Conservation (phyloP, 2,113 vertebrate species). For the Paracanthobrama guichenoti region DNA sequence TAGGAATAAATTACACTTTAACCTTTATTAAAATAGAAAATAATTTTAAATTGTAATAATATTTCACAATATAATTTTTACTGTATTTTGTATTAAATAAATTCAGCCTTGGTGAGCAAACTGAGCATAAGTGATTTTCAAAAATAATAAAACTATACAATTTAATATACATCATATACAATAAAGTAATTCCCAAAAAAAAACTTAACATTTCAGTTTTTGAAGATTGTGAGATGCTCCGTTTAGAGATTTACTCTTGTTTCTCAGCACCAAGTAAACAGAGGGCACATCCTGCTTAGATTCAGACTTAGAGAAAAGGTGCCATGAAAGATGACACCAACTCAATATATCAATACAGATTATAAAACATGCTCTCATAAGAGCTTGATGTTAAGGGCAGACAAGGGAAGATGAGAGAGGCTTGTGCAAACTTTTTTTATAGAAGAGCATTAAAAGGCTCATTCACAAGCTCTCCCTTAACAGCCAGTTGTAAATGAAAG, state of each 20-base stretch:
- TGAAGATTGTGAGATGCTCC: too few relatives aligned
- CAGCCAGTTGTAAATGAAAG: background rate
- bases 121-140: too few relatives aligned
- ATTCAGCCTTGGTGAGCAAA: too few relatives aligned
- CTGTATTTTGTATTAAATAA: too few relatives aligned
- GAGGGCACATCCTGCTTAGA: background rate
- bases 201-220: too few relatives aligned
- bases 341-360: conserved; percentile 6
- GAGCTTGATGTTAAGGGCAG: background rate
- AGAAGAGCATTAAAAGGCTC: background rate
- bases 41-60: too few relatives aligned
- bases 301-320: conserved; percentile 4
- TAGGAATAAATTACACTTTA: too few relatives aligned
- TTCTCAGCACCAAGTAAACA: background rate
- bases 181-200: too few relatives aligned
- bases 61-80: too few relatives aligned
- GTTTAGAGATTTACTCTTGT: background rate
- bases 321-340: background rate
- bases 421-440: background rate
- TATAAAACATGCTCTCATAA: conserved; percentile 6
- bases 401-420: background rate
- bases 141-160: too few relatives aligned
- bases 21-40: too few relatives aligned
- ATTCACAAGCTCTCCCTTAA: conserved; percentile 1
- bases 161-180: too few relatives aligned